phyloP scores from a whole-genome alignment of 2,797 vertebrate genomes.

The Nannoperca obscura region DNA sequence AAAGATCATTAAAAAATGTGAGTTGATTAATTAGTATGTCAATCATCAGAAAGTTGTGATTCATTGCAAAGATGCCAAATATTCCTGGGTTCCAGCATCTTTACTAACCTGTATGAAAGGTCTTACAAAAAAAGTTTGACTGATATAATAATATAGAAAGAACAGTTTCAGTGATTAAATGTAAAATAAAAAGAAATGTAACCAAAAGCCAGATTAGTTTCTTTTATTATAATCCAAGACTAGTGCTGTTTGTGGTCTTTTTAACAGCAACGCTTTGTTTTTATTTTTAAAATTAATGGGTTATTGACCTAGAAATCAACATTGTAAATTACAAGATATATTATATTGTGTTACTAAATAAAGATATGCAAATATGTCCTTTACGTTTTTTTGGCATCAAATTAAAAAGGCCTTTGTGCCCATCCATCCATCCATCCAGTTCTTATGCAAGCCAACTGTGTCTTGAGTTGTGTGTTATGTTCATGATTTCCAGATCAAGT shows the following conservation, averaged over 20 bases:
- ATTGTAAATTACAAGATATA: neutral
- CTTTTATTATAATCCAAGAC: neutral
- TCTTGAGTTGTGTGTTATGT: constrained; percentile 2
- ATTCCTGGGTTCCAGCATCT: too few species aligned
- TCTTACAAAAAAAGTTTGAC: too few species aligned
- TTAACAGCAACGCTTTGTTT: neutral
- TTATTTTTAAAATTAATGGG: neutral
- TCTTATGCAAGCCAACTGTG: neutral
- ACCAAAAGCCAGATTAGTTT: neutral
- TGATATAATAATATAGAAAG: neutral
- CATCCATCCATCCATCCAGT: neutral
- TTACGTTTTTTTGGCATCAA: neutral
- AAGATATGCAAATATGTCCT: constrained; percentile 8
- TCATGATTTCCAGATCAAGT: constrained; percentile 32
- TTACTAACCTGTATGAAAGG: too few species aligned
- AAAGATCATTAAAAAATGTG: too few species aligned
- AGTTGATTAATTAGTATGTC: too few species aligned
- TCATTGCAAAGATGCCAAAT: too few species aligned
- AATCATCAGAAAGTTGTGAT: too few species aligned
- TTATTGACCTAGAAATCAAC: neutral
- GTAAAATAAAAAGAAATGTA: neutral
- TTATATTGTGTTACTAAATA: neutral
- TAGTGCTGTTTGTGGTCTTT: neutral
- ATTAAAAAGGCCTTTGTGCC: neutral
- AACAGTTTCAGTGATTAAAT: neutral